Percentiles rank a stretch among this genome's conserved stretches.
Conservation (phyloP, 2,888 invertebrate species). For the Drosophila barbarae region DNA sequence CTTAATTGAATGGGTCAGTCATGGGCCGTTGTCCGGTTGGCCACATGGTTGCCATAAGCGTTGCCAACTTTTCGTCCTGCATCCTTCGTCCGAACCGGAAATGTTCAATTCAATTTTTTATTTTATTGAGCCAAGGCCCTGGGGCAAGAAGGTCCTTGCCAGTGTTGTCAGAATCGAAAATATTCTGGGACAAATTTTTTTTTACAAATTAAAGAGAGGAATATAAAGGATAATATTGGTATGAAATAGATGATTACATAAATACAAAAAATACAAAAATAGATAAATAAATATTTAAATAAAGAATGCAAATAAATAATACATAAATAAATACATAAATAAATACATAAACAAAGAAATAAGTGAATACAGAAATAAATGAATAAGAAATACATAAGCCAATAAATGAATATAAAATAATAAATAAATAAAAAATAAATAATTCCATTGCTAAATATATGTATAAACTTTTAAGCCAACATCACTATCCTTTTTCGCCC, state of each 20-base stretch:
- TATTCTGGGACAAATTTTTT: neutral
- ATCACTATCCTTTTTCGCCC: slow-evolving; percentile 26
- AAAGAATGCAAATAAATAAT: no score
- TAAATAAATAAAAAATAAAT: neutral
- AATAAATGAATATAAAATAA: neutral
- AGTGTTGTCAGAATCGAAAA: neutral
- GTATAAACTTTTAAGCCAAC: neutral
- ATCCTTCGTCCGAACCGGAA: slow-evolving; percentile 48
- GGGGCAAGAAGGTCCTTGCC: slow-evolving; percentile 20
- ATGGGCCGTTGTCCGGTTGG: slow-evolving; percentile 53
- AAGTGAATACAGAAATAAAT: neutral
- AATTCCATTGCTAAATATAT: neutral
- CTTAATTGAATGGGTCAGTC: slow-evolving; percentile 80
- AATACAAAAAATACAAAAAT: neutral
- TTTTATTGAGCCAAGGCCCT: slow-evolving; percentile 30
- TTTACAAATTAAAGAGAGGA: no score
- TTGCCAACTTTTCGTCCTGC: slow-evolving; percentile 24
- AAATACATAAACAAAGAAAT: neutral
- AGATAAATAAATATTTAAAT: neutral
- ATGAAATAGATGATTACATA: neutral
- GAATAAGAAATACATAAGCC: neutral
- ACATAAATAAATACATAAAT: neutral
- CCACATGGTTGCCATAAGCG: slow-evolving; percentile 59
- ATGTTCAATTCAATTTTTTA: slow-evolving; percentile 71
- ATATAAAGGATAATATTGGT: no score